Percentiles rank a stretch among this genome's conserved stretches.
These are phyloP conservation scores for Yponomeuta cagnagella DNA, from an alignment of 2,888 invertebrate genomes.

Conservation along the genomic window DNA sequence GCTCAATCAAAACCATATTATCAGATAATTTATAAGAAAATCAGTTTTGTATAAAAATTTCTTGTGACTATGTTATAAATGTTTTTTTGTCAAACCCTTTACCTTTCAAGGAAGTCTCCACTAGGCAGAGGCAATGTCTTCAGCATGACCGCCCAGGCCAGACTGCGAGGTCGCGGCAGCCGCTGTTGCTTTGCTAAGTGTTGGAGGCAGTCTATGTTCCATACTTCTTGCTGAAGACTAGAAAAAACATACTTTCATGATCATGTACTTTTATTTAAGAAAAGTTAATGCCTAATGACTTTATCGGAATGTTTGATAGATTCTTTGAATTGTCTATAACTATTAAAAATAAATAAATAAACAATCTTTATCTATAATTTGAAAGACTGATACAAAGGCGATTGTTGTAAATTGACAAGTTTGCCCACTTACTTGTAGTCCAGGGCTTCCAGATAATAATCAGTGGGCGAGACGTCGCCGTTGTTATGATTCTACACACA, in stretches of 20 bases:
- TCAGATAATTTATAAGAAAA: not conserved
- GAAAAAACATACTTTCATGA: constrained; percentile 8
- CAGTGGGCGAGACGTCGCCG: constrained; percentile 33
- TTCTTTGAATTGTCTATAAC: too few relatives aligned
- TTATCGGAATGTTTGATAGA: too few relatives aligned
- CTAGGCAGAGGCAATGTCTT: constrained; percentile 47
- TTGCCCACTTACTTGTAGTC: constrained; percentile 55
- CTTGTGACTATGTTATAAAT: too few relatives aligned
- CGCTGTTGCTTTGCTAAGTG: constrained; percentile 46
- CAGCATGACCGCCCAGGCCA: constrained; percentile 63
- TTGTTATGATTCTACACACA: constrained; percentile 17
- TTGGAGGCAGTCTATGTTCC: constrained; percentile 49
- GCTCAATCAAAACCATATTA: constrained; percentile 16
- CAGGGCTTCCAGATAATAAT: constrained; percentile 35
- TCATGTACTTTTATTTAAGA: too few relatives aligned
- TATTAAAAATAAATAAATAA: too few relatives aligned
- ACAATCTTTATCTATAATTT: not conserved
- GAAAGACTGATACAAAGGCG: not conserved
- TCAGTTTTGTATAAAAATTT: too few relatives aligned
- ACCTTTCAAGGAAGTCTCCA: constrained; percentile 35
- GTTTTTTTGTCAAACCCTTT: not conserved
- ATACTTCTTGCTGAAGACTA: constrained; percentile 52
- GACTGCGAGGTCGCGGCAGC: constrained; percentile 49
- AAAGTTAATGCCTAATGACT: too few relatives aligned
- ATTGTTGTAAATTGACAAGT: not conserved